Conservation (phyloP, 2,113 vertebrate genomes). For the Myrmecobius fasciatus region DNA sequence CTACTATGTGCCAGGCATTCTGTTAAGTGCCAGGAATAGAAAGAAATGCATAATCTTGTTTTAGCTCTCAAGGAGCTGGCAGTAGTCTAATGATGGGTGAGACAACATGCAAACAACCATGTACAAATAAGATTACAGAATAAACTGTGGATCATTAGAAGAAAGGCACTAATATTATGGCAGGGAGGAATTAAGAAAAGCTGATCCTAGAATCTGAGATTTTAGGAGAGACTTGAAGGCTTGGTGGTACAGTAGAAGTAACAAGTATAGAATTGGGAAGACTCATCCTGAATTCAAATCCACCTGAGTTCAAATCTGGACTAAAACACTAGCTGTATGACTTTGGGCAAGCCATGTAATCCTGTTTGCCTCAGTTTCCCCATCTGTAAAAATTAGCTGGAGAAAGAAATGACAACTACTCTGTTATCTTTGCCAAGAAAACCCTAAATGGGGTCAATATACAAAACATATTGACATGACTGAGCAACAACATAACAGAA, state of each 20-base stretch:
- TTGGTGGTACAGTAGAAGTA: not conserved
- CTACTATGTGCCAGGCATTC: not conserved
- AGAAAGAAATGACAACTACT: not conserved
- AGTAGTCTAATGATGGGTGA: not conserved
- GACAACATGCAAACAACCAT: not conserved
- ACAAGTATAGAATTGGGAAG: not conserved
- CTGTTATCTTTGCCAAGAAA: not conserved
- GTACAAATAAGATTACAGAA: not conserved
- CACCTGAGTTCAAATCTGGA: not conserved
- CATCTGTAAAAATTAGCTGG: not conserved
- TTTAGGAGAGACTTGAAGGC: not conserved
- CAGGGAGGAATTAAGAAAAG: not conserved
- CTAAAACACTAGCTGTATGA: not conserved
- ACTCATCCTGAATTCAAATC: not conserved
- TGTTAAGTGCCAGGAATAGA: not conserved
- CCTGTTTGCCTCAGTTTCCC: not conserved
- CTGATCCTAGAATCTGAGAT: not conserved
- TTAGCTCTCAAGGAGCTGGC: not conserved
- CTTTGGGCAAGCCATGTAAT: not conserved
- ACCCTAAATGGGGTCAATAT: not conserved
- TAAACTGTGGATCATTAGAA: not conserved
- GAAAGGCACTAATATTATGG: not conserved
- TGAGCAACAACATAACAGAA: not conserved
- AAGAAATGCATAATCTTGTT: not conserved
- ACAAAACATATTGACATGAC: too few species aligned